Percentiles rank a stretch among this genome's conserved stretches.
phyloP scores from a whole-genome alignment of 2,113 vertebrate genomes.

The Python bivittatus region DNA sequence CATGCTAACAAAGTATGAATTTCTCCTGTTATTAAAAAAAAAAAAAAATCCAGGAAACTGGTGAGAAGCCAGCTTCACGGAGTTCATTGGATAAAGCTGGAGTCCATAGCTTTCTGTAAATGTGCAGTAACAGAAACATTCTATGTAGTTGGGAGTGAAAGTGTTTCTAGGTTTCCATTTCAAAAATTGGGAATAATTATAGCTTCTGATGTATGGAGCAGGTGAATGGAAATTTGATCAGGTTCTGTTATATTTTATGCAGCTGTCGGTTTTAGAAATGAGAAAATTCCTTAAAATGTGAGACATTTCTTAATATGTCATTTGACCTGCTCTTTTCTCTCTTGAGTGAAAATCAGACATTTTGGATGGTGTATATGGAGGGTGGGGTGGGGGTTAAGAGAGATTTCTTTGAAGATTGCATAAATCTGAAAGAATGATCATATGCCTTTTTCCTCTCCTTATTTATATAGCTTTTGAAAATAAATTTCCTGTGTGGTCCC shows the following conservation, averaged over 20 bases:
- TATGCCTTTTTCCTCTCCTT: constrained; percentile 26
- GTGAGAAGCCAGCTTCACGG: background rate
- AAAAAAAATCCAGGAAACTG: background rate
- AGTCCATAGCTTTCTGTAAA: background rate
- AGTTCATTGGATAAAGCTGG: background rate
- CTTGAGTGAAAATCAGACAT: background rate
- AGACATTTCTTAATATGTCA: background rate
- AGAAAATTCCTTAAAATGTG: constrained; percentile 1
- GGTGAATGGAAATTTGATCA: background rate
- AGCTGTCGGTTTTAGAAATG: background rate
- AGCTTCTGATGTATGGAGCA: background rate
- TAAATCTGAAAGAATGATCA: constrained; percentile 33
- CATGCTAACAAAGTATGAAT: background rate
- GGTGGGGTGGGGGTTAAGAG: background rate
- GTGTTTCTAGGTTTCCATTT: background rate
- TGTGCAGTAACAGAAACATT: background rate
- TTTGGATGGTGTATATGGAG: background rate
- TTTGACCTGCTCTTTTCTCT: background rate
- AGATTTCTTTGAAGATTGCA: constrained; percentile 2
- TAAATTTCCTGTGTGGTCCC: constrained; percentile 54
- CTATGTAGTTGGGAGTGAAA: background rate
- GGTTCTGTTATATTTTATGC: background rate
- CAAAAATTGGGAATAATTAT: background rate
- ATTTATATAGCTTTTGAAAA: constrained; percentile 46
- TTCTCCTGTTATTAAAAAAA: background rate